These are phyloP conservation scores for Apogon hyalosoma DNA, from an alignment of 2,797 vertebrate species.

Conservation along the genomic window DNA sequence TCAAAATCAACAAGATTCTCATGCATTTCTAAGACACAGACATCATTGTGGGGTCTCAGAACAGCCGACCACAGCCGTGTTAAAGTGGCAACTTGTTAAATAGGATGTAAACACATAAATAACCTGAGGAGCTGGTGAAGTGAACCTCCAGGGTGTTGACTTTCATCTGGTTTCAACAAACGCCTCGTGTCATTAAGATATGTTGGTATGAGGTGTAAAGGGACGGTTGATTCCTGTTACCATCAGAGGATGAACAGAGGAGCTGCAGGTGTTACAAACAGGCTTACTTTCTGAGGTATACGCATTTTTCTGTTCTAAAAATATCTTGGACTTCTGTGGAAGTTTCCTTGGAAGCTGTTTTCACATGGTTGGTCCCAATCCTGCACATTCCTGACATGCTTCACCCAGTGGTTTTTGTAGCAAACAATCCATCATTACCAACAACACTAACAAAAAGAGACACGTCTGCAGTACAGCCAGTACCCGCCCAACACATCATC, in stretches of 20 bases:
- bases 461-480: not conserved
- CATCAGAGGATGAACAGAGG: not conserved
- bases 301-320: not conserved
- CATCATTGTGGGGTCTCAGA: not conserved
- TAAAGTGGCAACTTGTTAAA: slow-evolving; percentile 9
- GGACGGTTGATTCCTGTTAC: not conserved
- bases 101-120: slow-evolving; percentile 41
- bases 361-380: slow-evolving; percentile 9
- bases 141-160: slow-evolving; percentile 24
- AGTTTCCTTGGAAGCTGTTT: slow-evolving; percentile 3
- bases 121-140: not conserved
- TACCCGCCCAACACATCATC: not conserved
- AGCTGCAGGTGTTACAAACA: not conserved
- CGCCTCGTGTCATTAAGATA: slow-evolving; percentile 1
- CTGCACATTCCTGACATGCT: slow-evolving; percentile 41
- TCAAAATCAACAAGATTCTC: slow-evolving; percentile 17
- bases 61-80: slow-evolving; percentile 1
- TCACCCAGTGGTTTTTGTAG: slow-evolving; percentile 30
- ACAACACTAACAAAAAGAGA: not conserved
- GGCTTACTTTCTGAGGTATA: slow-evolving; percentile 1
- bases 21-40: slow-evolving; percentile 11
- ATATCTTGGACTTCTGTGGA: not conserved
- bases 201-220: slow-evolving; percentile 5
- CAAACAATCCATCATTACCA: slow-evolving; percentile 32
- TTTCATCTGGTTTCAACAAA: slow-evolving; percentile 37